phyloP scores from a whole-genome alignment of 1,140 invertebrate genomes.

The Magallana ariakensis region DNA sequence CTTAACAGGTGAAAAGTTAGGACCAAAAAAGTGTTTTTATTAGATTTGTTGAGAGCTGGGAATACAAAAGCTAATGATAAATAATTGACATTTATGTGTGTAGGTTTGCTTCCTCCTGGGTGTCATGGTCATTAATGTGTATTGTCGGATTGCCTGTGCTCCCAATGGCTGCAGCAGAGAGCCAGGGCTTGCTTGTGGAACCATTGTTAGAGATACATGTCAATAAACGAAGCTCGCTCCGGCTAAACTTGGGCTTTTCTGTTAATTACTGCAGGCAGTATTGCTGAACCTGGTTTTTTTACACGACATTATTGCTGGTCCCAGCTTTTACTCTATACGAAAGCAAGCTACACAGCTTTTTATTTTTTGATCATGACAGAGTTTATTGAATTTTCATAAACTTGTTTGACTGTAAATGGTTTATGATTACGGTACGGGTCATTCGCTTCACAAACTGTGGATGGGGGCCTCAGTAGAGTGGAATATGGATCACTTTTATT shows the following conservation, averaged over 20 bases:
- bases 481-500: not conserved
- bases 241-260: not conserved
- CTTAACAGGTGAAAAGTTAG: not conserved
- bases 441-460: not conserved
- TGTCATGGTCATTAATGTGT: constrained; percentile 4
- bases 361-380: not conserved
- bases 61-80: constrained; percentile 24
- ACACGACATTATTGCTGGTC: not conserved
- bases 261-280: not conserved
- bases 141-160: constrained; percentile 27
- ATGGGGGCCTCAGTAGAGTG: not conserved
- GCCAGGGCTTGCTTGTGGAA: not conserved
- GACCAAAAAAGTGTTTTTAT: not conserved
- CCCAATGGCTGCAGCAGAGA: not conserved
- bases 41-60: constrained; percentile 15
- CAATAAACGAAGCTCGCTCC: not conserved
- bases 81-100: constrained; percentile 25
- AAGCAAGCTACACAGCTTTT: not conserved
- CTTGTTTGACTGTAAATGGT: not conserved
- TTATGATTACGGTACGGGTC: not conserved
- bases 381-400: constrained; percentile 31
- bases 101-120: constrained; percentile 4
- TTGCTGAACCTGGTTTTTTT: constrained; percentile 5
- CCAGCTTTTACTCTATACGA: not conserved
- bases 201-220: constrained; percentile 16